Base-by-base conservation (phyloP, 2,113 vertebrate genomes). In the human region DNA sequence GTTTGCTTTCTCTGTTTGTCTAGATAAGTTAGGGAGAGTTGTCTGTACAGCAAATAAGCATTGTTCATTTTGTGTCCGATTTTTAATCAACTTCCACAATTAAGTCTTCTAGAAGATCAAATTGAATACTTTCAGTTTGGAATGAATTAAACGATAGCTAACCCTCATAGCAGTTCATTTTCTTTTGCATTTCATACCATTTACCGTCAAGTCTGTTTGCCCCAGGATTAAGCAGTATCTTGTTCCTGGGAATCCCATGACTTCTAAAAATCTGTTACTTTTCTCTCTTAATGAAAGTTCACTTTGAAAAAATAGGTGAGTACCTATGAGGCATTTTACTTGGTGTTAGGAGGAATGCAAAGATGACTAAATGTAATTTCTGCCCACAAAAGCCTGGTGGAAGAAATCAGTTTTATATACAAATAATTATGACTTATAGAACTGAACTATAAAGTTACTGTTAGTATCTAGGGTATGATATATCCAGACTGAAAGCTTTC, bases 361-460 rank as follows among this genome's bases (percentile, higher is more conserved):
- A 90, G 40, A 89, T 79, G 48, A 96, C 86, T 89, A 95, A 95
- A 93, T 68, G 32, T 86, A 81, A 89, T 93, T 96, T 73, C 64
- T 94, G 50, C 43, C 68, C 79, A n/a, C 8, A 87, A 91, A 73
- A 94, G 93, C n/a, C 64, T 97, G 27, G 10, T 92, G 45, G 76
- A 40, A 83, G 48, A 96, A 97, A 64, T 79, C 20, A 89, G 84
- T 90, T 38, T 13, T 55, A 2, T 83, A 40, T 3, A 9, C 35
- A 76, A 66, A 82, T 85, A 85, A 88, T 87, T 79, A 48, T 96
- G 27, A 43, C 59, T 52, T 35, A 52, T 78, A 90, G 57, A 72
- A 59, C 14, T 72, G 18, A 85, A 83, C 32, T 89, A 6, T 4
- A 79, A 23, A 72, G 38, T 86, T 50, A 48, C 8, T 59, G 5